Evolutionary conservation across 2,888 invertebrate genomes (phyloP).

Genomic region (Pseudolycoriella hygida): DNA sequence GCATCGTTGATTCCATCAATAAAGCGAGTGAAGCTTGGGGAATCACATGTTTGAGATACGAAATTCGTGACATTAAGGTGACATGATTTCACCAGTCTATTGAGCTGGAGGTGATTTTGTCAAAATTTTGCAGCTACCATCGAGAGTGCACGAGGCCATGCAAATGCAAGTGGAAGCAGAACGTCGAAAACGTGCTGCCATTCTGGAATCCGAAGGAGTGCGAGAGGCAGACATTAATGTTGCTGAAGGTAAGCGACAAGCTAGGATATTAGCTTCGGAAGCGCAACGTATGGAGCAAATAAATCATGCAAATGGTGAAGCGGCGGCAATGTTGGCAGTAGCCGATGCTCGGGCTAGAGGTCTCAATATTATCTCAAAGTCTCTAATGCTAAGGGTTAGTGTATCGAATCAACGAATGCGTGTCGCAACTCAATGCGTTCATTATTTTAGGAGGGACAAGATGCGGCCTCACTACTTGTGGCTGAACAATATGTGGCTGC

Average conservation of each 20-base stretch:
- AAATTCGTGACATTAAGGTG: conserved; percentile 52
- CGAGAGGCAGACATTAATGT: conserved; percentile 89
- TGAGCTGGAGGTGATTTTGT: neutral
- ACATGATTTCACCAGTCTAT: no score
- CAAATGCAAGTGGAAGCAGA: conserved; percentile 99
- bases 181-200: conserved; percentile 85
- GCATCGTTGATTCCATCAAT: conserved; percentile 91
- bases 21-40: conserved; percentile 99
- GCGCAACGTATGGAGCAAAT: conserved; percentile 88
- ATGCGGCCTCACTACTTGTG: conserved; percentile 80
- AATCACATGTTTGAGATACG: conserved; percentile 86
- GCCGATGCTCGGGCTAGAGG: conserved; percentile 82
- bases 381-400: conserved; percentile 13
- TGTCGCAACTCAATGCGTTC: conserved; percentile 1
- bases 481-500: conserved; percentile 94
- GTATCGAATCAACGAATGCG: neutral
- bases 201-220: conserved; percentile 92
- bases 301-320: conserved; percentile 84
- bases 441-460: conserved; percentile 49
- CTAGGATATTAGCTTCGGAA: conserved; percentile 89
- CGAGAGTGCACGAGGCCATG: conserved; percentile 95
- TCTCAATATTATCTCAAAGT: conserved; percentile 55
- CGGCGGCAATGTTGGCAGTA: conserved; percentile 76
- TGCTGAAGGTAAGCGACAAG: conserved; percentile 86
- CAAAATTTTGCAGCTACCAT: conserved; percentile 64